A percentile compares a stretch with the other conserved stretches of the same genome.
These are phyloP conservation scores for Calvadosia cruxmelitensis DNA, from an alignment of 30 jellyfish, hydroid and myxozoan species.

Conservation along the genomic window DNA sequence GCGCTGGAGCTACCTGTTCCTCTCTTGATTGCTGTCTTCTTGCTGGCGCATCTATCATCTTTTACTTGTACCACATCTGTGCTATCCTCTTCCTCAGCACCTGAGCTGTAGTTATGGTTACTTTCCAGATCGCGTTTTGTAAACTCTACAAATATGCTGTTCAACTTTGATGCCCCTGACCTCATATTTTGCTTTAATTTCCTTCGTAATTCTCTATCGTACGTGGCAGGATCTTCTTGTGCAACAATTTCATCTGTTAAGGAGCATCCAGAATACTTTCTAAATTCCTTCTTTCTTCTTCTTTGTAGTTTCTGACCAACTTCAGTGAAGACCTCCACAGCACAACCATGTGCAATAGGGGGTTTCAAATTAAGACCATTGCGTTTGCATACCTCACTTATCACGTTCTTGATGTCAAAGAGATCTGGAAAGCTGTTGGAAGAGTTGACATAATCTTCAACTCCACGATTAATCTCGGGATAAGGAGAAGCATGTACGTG, in stretches of 20 bases:
- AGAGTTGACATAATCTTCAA: conserved; percentile 36
- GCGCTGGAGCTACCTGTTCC: too few relatives aligned
- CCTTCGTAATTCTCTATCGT: conserved; percentile 27
- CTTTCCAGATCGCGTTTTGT: neutral
- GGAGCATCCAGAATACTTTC: conserved; percentile 33
- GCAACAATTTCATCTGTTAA: conserved; percentile 33
- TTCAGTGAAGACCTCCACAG: conserved; percentile 69
- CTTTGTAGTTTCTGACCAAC: conserved; percentile 81
- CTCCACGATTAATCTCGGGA: conserved; percentile 87
- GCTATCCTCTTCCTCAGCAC: too few relatives aligned
- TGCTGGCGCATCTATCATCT: too few relatives aligned
- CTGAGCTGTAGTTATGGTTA: too few relatives aligned
- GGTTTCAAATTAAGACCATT: conserved; percentile 32
- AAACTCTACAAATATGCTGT: neutral
- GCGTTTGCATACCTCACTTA: conserved; percentile 21
- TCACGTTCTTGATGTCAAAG: conserved; percentile 61
- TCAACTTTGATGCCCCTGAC: neutral
- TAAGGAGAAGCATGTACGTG: conserved; percentile 50
- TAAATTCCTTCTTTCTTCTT: conserved; percentile 50
- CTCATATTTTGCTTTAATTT: conserved; percentile 52
- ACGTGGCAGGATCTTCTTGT: conserved; percentile 67
- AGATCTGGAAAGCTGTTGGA: conserved; percentile 62
- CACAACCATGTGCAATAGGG: conserved; percentile 28
- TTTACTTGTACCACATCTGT: too few relatives aligned
- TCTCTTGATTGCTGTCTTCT: too few relatives aligned